These are phyloP conservation scores for Apostichopus japonicus DNA, from an alignment of 35 echinoderm and acorn worm species.

Conservation along the genomic window DNA sequence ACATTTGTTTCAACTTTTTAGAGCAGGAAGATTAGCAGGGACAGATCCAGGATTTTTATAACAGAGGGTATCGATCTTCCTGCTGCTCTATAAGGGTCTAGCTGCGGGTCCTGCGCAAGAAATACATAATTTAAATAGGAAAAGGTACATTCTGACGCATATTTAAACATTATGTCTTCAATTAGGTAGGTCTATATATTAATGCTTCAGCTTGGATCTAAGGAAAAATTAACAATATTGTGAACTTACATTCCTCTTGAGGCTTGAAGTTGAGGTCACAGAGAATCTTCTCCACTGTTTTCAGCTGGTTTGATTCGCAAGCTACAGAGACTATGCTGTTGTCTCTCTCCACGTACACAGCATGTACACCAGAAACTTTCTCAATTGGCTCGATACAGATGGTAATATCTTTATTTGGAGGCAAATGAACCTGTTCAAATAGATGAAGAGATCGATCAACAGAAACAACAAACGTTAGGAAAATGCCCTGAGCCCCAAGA, in stretches of 20 bases:
- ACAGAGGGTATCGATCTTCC: too few species aligned
- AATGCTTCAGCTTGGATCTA: not conserved
- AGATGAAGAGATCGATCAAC: too few species aligned
- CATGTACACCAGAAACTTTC: not conserved
- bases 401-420: constrained; percentile 7
- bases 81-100: too few species aligned
- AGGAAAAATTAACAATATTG: not conserved
- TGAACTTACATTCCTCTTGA: constrained; percentile 13
- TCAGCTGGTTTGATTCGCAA: not conserved
- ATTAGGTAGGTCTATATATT: not conserved
- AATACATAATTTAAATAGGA: too few species aligned
- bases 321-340: constrained; percentile 15
- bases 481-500: too few species aligned
- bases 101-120: too few species aligned
- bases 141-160: too few species aligned
- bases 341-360: not conserved
- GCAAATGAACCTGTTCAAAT: not conserved
- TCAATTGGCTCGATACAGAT: not conserved
- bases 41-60: too few species aligned
- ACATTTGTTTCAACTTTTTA: too few species aligned
- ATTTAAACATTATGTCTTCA: too few species aligned
- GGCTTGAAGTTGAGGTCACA: not conserved
- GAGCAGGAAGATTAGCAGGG: too few species aligned
- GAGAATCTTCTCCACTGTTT: not conserved
- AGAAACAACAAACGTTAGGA: too few species aligned